phyloP scores from a whole-genome alignment of 1,140 invertebrate genomes.

The Drosophila serrata region DNA sequence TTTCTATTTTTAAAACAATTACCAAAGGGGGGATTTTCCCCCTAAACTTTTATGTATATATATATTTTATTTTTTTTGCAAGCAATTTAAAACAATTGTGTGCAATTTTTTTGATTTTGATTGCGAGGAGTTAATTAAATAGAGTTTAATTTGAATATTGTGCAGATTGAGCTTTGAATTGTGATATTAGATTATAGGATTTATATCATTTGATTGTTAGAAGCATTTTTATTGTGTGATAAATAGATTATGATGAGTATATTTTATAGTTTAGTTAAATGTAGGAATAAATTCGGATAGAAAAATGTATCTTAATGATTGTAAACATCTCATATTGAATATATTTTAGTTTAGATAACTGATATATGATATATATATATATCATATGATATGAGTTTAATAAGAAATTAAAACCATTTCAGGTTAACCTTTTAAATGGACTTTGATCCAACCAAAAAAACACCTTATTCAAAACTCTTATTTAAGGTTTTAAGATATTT shows the following conservation, averaged over 20 bases:
- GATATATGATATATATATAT: no score
- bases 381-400: no score
- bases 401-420: no score
- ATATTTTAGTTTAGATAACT: no score
- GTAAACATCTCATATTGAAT: no score
- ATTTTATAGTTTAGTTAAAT: neutral
- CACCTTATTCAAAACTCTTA: no score
- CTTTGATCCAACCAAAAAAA: no score
- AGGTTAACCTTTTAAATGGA: no score
- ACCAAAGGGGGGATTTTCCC: neutral
- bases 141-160: neutral
- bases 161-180: neutral
- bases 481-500: no score
- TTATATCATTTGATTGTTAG: neutral
- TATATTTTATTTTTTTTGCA: neutral
- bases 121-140: neutral
- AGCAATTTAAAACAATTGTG: constrained; percentile 8
- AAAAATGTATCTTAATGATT: no score
- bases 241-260: accelerated
- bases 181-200: no score
- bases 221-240: neutral
- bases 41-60: neutral
- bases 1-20: constrained; percentile 21
- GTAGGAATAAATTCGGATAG: no score
- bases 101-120: neutral